Evolutionary conservation across 2,113 vertebrate genomes (phyloP).

Genomic region (Cnemophilus loriae): DNA sequence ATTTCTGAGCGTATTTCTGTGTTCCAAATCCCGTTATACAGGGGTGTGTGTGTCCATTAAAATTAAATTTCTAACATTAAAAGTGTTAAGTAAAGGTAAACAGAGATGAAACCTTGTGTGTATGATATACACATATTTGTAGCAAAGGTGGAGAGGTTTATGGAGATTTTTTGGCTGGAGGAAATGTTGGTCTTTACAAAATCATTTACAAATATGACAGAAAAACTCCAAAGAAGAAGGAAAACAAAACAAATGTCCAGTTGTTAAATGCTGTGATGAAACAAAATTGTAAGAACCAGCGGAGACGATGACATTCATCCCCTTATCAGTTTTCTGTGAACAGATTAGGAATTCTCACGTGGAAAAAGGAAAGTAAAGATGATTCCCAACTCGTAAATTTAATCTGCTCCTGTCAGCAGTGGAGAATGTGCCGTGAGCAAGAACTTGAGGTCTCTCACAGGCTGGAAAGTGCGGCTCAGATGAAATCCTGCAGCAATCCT

Average conservation of each 20-base stretch:
- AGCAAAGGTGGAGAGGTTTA: background rate
- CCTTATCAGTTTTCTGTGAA: background rate
- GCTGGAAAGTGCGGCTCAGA: background rate
- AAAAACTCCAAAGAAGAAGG: background rate
- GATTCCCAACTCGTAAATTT: background rate
- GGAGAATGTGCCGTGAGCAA: background rate
- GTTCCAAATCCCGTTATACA: background rate
- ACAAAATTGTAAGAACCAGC: background rate
- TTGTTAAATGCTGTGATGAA: background rate
- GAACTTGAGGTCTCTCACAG: accelerated
- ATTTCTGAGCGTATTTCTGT: background rate
- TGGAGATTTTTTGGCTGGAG: background rate
- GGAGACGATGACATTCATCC: accelerated
- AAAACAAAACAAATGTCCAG: background rate
- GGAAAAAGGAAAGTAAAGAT: background rate
- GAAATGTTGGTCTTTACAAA: background rate
- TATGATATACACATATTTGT: background rate
- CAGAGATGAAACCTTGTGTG: background rate
- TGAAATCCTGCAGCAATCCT: background rate
- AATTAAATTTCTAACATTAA: background rate
- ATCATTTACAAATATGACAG: background rate
- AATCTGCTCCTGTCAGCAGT: background rate
- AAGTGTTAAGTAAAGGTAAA: background rate
- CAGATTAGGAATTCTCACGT: background rate
- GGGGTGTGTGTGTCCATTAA: background rate